phyloP scores from a whole-genome alignment of 2,113 vertebrate species.

The Tachysurus fulvidraco region DNA sequence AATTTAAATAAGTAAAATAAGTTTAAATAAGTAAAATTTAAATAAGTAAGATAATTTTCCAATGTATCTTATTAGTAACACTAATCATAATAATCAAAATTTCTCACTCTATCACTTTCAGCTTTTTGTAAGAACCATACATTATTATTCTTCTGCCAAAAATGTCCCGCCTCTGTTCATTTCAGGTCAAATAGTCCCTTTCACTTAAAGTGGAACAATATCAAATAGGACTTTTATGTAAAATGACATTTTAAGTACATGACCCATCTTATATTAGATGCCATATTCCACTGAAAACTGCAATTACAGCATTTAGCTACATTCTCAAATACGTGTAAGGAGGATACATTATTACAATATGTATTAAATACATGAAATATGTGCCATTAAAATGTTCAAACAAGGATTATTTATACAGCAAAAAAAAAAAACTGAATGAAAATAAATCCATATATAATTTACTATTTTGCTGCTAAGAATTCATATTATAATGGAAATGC shows the following conservation, averaged over 20 bases:
- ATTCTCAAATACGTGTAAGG: not conserved
- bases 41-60: no score
- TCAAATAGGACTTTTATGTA: not conserved
- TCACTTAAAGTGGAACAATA: not conserved
- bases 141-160: constrained; percentile 16
- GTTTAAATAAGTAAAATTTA: no score
- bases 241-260: not conserved
- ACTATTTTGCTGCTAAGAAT: not conserved
- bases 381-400: not conserved
- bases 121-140: not conserved
- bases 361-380: not conserved
- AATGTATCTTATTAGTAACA: not conserved
- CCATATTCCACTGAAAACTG: not conserved
- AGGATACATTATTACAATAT: not conserved
- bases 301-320: not conserved
- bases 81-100: no score
- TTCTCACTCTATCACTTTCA: not conserved
- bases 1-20: no score
- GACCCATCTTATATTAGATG: not conserved
- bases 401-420: not conserved
- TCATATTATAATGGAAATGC: not conserved
- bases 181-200: not conserved
- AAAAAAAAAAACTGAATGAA: not conserved
- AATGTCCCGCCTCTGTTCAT: not conserved
- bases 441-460: not conserved